Percentiles rank a stretch among this genome's conserved stretches.
Evolutionary conservation across 2,888 invertebrate genomes (phyloP).

Genomic region (Athalia cordata): DNA sequence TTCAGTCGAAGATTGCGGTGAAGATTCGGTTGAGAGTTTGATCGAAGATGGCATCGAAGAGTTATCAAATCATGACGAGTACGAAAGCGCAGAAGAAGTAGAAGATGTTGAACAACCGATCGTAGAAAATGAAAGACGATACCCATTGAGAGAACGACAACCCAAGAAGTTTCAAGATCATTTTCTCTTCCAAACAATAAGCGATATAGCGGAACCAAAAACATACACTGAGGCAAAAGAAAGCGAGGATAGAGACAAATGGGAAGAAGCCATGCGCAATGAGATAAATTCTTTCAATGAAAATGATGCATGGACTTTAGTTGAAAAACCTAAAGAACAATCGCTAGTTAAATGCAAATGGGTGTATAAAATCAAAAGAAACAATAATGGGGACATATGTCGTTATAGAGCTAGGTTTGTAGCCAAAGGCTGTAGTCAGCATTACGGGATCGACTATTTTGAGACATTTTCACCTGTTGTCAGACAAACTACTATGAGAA

Average conservation of each 20-base stretch:
- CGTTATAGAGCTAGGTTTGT: slow-evolving; percentile 53
- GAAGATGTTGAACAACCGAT: background rate
- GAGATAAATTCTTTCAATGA: slow-evolving; percentile 49
- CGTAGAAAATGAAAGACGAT: slow-evolving; percentile 8
- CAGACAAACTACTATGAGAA: slow-evolving; percentile 25
- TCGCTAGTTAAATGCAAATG: slow-evolving; percentile 54
- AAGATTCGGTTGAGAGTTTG: background rate
- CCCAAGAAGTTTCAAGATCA: slow-evolving; percentile 12
- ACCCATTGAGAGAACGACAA: slow-evolving; percentile 21
- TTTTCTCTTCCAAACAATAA: background rate
- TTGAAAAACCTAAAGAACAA: slow-evolving; percentile 49
- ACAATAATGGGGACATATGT: slow-evolving; percentile 50
- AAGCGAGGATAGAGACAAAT: slow-evolving; percentile 45
- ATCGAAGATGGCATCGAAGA: background rate
- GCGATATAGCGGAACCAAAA: slow-evolving; percentile 30
- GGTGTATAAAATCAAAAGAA: slow-evolving; percentile 55
- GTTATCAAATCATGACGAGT: background rate
- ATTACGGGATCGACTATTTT: slow-evolving; percentile 49
- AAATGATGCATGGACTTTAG: slow-evolving; percentile 56
- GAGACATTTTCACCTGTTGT: slow-evolving; percentile 53
- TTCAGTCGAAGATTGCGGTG: background rate
- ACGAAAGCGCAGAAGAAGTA: background rate
- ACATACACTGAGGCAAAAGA: slow-evolving; percentile 46
- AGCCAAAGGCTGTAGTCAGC: slow-evolving; percentile 54
- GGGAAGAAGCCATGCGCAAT: slow-evolving; percentile 50